Conservation (phyloP, 2,888 invertebrate genomes). For the Melipona bicolor region DNA sequence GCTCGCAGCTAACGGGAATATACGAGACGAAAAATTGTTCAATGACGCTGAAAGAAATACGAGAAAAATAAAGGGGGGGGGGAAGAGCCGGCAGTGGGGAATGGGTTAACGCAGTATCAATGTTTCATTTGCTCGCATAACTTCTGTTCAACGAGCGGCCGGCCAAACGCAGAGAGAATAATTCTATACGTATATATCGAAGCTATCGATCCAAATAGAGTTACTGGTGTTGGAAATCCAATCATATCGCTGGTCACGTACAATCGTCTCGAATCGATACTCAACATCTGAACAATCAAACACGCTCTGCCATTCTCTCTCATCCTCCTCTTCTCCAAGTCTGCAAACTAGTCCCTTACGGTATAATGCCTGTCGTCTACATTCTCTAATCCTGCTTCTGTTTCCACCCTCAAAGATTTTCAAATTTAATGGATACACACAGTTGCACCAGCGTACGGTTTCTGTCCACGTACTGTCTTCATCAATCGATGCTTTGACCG, state of each 20-base stretch:
- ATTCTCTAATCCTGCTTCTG: constrained; percentile 28
- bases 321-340: constrained; percentile 52
- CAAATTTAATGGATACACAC: constrained; percentile 24
- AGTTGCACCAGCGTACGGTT: background rate
- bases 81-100: background rate
- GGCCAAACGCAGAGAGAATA: constrained; percentile 31
- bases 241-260: constrained; percentile 71
- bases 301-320: constrained; percentile 58
- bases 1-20: background rate
- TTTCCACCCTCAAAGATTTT: constrained; percentile 27
- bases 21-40: background rate
- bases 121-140: constrained; percentile 35
- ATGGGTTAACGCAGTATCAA: constrained; percentile 21
- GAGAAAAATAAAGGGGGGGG: background rate
- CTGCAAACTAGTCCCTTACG: constrained; percentile 48
- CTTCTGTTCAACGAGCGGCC: constrained; percentile 23
- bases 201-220: constrained; percentile 66
- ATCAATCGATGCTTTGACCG: background rate
- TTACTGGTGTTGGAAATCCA: constrained; percentile 64
- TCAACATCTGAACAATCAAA: constrained; percentile 70
- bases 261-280: constrained; percentile 70
- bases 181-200: constrained; percentile 42
- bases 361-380: constrained; percentile 46
- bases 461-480: background rate
- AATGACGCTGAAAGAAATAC: constrained; percentile 4